Base-by-base conservation (phyloP, 2,797 vertebrate genomes). In the Caiman crocodilus region DNA sequence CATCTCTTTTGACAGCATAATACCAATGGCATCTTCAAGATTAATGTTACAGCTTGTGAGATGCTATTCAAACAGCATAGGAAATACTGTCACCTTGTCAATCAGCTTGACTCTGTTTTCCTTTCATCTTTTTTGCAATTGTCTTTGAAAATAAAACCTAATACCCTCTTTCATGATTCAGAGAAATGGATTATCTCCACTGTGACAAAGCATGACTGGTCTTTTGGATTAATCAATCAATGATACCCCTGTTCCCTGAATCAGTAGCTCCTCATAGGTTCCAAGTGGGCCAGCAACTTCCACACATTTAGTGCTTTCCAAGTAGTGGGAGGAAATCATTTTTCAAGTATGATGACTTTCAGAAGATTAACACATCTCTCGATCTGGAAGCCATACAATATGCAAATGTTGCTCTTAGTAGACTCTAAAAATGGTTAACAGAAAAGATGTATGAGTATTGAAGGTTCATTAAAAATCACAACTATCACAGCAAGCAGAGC, bases 71-170 rank as follows among this genome's bases (percentile, higher is more conserved):
- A 65, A 50, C 16, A 67, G 56, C 18, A 59, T 28, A 87, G 65
- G 86, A 95, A 94, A 87, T 28, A 17, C 16, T 15, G 28, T 74
- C 55, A 77, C 63, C 57, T 77, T 89, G 85, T 94, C 92, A 95
- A 35, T 95, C 90, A 86, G n/a, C 75, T 65, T 35, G 87, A 15
- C 59, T 9, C 20, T 87, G 17, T 81, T 82, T 74, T 84, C 65
- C 59, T 87, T 96, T 95, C 64, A 93, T 93, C 58, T 93, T 20
- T 17, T 87, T 92, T 88, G 28, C 84, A 84, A 32, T n/a, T 83
- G 65, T 79, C 91, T 94, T 90, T 92, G 93, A 94, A 94, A 92
- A 90, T 74, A 92, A 93, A 95, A 89, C 65, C 73, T 85, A 78
- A 94, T 88, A 94, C 76, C 42, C 57, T 71, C 63, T 88, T 90